phyloP scores from a whole-genome alignment of 2,888 invertebrate genomes.

The Ochlodes sylvanus region DNA sequence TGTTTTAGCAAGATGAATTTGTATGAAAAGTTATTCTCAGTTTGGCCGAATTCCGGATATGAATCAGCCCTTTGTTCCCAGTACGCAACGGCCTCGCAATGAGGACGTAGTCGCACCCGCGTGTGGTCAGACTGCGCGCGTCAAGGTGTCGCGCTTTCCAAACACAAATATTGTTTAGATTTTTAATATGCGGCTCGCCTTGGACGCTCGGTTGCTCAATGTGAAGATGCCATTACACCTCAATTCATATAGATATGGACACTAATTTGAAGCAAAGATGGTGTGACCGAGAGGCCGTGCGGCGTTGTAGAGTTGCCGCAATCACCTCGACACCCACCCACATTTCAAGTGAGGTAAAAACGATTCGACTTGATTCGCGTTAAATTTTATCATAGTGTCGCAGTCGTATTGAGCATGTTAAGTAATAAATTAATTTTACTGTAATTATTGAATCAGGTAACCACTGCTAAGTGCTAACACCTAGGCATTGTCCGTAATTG shows the following conservation, averaged over 20 bases:
- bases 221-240: constrained; percentile 66
- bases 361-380: constrained; percentile 1
- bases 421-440: not conserved
- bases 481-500: not conserved
- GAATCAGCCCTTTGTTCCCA: constrained; percentile 79
- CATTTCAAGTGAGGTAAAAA: constrained; percentile 37
- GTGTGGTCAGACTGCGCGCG: constrained; percentile 43
- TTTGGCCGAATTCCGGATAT: constrained; percentile 67
- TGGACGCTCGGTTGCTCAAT: constrained; percentile 71
- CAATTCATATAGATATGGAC: constrained; percentile 58
- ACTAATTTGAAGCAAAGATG: constrained; percentile 62
- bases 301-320: constrained; percentile 50
- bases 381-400: not conserved
- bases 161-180: constrained; percentile 71
- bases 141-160: constrained; percentile 68
- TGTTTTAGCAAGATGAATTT: constrained; percentile 9
- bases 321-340: constrained; percentile 39
- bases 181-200: constrained; percentile 75
- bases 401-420: not conserved
- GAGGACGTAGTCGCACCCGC: constrained; percentile 49
- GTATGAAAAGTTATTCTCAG: constrained; percentile 16
- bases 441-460: not conserved
- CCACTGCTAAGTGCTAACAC: not conserved
- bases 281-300: constrained; percentile 23
- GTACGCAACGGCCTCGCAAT: constrained; percentile 61